These are phyloP conservation scores for Manacus vitellinus DNA, from an alignment of 2,113 vertebrate genomes.

Conservation along the genomic window DNA sequence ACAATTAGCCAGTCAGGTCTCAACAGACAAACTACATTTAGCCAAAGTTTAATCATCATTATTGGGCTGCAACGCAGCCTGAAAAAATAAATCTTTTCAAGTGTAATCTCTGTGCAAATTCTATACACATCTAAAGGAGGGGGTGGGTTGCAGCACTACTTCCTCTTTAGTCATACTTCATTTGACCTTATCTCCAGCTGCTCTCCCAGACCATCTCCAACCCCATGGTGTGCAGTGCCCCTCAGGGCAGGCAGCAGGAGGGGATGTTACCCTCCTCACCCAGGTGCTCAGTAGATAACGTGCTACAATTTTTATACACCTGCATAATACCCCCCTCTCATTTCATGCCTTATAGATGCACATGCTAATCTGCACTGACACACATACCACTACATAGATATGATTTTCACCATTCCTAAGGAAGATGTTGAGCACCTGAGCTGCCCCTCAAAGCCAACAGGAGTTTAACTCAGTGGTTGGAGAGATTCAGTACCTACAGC, in stretches of 20 bases:
- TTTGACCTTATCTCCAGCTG: background rate
- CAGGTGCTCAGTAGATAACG: background rate
- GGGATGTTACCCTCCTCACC: background rate
- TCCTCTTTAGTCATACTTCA: background rate
- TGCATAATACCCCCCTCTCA: background rate
- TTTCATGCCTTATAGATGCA: background rate
- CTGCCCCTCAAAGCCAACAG: background rate
- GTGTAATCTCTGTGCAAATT: background rate
- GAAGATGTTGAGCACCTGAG: background rate
- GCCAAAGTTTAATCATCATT: background rate
- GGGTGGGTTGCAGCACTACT: background rate
- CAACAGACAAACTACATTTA: background rate
- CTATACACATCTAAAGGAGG: background rate
- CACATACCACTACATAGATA: rapidly evolving
- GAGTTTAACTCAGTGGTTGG: background rate
- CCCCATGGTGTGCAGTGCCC: background rate
- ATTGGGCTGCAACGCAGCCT: background rate
- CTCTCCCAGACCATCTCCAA: background rate
- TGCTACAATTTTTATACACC: background rate
- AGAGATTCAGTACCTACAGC: background rate
- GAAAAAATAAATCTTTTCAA: background rate
- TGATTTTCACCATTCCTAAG: background rate
- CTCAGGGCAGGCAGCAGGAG: background rate
- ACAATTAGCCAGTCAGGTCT: background rate
- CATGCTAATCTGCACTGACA: background rate